Evolutionary conservation across 2,888 invertebrate genomes (phyloP), one percentile per base, ranked within the genome.

Genomic region (Diarsia mendica): DNA sequence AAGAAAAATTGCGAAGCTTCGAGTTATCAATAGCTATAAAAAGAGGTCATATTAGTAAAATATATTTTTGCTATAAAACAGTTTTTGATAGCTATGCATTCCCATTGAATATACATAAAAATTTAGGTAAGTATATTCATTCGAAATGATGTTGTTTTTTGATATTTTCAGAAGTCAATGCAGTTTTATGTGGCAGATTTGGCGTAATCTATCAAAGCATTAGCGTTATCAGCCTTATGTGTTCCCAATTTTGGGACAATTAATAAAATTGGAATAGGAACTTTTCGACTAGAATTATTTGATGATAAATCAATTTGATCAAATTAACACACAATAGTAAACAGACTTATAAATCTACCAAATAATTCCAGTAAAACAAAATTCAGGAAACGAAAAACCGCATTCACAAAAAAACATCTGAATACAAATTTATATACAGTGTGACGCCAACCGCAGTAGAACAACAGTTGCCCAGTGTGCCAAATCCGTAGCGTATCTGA

Each of bases 401-500:
- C 70, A 82, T 71, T 58, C 60, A 58, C 61, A 44, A 84, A 82
- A 85, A 75, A 71, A 76, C 72, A 61, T 68, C 77, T 72, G 81
- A 83, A 81, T 77, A 80, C 74, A 86, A 75, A 87, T 84, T 81
- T 78, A 79, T 75, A 76, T 72, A 79, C 68, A 79, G 77, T 68
- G 75, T 75, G 70, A 81, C 75, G 69, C 77, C 75, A 88, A 89
- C 90, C 91, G 83, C 90, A 88, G 83, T 82, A 84, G 85, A 80
- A 85, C 89, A 88, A 77, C 82, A 78, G 89, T 87, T 84, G 88
- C 89, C 77, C 84, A 89, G 84, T 90, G 89, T 89, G 91, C 90
- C 89, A 92, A 92, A 93, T 91, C 87, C 87, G 88, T 87, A 88
- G 85, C 84, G 87, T 87, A 88, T 90, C 90, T 90, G 92, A 91